A percentile compares a stretch with the other conserved stretches of the same genome.
phyloP scores from a whole-genome alignment of 2,888 invertebrate genomes.

The Hoplodrina ambigua region DNA sequence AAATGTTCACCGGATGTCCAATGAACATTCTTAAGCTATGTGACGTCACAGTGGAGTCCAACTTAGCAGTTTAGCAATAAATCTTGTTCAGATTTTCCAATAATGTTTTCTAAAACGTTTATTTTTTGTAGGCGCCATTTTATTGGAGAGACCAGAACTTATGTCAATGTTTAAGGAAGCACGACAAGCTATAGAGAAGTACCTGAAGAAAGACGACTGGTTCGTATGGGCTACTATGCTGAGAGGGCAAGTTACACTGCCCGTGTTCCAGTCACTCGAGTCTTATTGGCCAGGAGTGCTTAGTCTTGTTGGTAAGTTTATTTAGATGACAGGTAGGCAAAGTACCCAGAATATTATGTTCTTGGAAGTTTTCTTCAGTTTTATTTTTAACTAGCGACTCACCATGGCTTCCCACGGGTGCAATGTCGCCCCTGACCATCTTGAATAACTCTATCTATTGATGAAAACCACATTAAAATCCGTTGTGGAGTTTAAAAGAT shows the following conservation, averaged over 20 bases:
- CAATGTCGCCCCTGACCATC: no score
- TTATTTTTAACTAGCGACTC: no score
- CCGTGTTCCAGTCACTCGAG: constrained; percentile 99
- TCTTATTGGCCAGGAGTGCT: constrained; percentile 99
- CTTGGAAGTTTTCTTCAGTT: no score
- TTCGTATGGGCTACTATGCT: constrained; percentile 99
- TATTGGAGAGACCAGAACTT: constrained; percentile 97
- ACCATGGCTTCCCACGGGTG: no score
- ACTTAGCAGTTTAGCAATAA: no score
- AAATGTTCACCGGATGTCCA: no score
- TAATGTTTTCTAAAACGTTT: background rate
- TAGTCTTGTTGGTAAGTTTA: constrained; percentile 92
- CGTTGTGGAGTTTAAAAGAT: no score
- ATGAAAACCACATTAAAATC: no score
- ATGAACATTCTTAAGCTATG: no score
- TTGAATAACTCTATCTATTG: no score
- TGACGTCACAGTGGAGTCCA: no score
- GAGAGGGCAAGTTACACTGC: constrained; percentile 98
- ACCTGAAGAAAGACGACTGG: constrained; percentile 98
- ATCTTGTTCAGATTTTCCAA: background rate
- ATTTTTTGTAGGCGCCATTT: constrained; percentile 91
- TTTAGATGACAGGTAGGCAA: background rate
- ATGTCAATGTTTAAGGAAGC: constrained; percentile 97
- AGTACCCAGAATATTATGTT: background rate
- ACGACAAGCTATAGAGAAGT: constrained; percentile 94